Percentiles rank a stretch among this genome's conserved stretches.
Conservation (phyloP, 2,797 vertebrate species). For the Tangara arthus region DNA sequence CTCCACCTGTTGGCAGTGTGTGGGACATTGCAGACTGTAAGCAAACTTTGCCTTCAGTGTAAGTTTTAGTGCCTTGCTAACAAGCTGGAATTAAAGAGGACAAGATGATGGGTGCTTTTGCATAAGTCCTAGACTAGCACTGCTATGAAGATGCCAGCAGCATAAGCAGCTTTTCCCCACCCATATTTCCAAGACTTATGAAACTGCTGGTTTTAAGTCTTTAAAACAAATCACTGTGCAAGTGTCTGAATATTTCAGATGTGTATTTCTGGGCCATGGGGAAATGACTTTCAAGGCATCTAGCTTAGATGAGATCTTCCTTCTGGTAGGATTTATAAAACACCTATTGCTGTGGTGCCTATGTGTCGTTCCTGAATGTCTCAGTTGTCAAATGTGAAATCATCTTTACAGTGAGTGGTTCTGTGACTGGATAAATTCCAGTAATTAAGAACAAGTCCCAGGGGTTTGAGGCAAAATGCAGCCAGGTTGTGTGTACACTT, state of each 20-base stretch:
- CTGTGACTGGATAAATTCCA: not conserved
- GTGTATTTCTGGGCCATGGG: not conserved
- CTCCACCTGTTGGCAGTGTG: not conserved
- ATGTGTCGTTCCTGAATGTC: not conserved
- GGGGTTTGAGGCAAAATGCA: not conserved
- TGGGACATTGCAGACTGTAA: not conserved
- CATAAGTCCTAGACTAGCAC: not conserved
- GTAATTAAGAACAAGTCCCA: not conserved
- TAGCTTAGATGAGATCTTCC: not conserved
- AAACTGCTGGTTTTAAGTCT: not conserved
- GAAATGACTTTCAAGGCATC: slow-evolving; percentile 23
- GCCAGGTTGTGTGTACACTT: not conserved
- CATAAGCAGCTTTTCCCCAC: not conserved
- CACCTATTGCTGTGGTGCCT: not conserved
- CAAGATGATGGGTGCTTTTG: not conserved
- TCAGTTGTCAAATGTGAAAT: slow-evolving; percentile 5
- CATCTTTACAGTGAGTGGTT: not conserved
- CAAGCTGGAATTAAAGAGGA: not conserved
- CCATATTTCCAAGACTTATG: not conserved
- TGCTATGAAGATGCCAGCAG: not conserved
- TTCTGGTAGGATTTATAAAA: slow-evolving; percentile 25
- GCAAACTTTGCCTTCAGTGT: not conserved
- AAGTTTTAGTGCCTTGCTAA: not conserved
- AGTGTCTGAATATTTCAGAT: not conserved
- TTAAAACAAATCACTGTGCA: slow-evolving; percentile 19